Conservation (phyloP, 2,888 invertebrate species). For the Acanthococcus lagerstroemiae region DNA sequence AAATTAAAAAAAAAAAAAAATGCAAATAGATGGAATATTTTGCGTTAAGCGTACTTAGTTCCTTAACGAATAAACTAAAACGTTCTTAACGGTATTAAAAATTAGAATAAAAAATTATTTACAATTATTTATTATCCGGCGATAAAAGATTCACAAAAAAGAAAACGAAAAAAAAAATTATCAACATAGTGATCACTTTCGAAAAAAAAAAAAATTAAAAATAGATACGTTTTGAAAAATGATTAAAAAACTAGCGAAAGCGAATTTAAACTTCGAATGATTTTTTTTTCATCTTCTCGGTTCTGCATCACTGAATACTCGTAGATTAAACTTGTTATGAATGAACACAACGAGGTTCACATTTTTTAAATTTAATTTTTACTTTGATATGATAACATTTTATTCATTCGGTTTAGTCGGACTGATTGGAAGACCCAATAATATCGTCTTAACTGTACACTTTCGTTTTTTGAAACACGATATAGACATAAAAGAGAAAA, state of each 20-base stretch:
- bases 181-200: constrained; percentile 19
- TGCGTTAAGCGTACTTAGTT: constrained; percentile 27
- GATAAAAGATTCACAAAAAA: constrained; percentile 19
- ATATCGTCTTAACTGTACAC: not conserved
- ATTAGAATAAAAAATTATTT: constrained; percentile 6
- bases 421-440: not conserved
- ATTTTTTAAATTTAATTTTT: no score
- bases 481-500: no score
- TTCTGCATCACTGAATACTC: no score
- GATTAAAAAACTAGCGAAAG: constrained; percentile 4
- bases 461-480: no score
- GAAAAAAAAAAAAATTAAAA: constrained; percentile 24
- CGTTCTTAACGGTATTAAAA: not conserved
- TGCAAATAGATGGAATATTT: constrained; percentile 16
- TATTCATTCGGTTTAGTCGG: no score
- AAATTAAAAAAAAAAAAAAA: constrained; percentile 9
- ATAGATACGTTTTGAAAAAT: constrained; percentile 7
- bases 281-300: no score
- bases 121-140: constrained; percentile 9
- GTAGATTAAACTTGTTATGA: no score
- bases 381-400: no score
- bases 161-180: constrained; percentile 3
- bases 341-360: no score
- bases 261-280: not conserved
- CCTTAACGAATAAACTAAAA: constrained; percentile 4